Percentiles rank a stretch among this genome's conserved stretches.
Conservation (phyloP, 2,888 invertebrate species). For the Xestia c-nigrum region DNA sequence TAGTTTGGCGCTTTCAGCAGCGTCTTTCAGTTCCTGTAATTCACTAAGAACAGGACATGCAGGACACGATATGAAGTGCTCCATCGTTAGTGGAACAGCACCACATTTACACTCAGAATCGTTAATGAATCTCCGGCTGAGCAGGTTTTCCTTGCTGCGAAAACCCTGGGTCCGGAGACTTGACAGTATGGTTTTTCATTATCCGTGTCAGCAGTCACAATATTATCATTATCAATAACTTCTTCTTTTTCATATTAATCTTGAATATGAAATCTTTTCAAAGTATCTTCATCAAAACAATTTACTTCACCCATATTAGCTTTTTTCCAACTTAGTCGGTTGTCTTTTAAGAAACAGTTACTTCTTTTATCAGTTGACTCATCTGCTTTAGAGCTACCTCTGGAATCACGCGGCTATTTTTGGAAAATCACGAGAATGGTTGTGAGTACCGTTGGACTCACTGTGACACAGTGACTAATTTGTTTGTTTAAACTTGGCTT, state of each 20-base stretch:
- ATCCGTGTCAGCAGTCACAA: background rate
- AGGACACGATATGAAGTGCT: no score
- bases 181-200: background rate
- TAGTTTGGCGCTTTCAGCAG: no score
- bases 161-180: no score
- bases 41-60: no score
- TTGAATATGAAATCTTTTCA: background rate
- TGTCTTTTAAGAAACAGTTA: conserved; percentile 29
- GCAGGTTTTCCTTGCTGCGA: no score
- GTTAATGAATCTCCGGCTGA: no score
- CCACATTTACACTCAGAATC: no score
- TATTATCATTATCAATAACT: background rate
- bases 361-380: conserved; percentile 39
- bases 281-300: conserved; percentile 4
- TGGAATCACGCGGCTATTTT: conserved; percentile 37
- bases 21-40: no score
- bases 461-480: conserved; percentile 54
- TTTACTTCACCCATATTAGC: background rate
- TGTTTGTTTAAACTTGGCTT: conserved; percentile 66
- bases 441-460: conserved; percentile 57
- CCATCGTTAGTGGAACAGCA: no score
- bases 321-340: conserved; percentile 3
- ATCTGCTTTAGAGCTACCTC: conserved; percentile 44
- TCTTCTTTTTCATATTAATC: background rate
- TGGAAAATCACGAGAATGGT: conserved; percentile 46